Percentiles rank a stretch among this genome's conserved stretches.
Conservation (phyloP, 2,888 invertebrate species). For the Chrysolina oricalcia region DNA sequence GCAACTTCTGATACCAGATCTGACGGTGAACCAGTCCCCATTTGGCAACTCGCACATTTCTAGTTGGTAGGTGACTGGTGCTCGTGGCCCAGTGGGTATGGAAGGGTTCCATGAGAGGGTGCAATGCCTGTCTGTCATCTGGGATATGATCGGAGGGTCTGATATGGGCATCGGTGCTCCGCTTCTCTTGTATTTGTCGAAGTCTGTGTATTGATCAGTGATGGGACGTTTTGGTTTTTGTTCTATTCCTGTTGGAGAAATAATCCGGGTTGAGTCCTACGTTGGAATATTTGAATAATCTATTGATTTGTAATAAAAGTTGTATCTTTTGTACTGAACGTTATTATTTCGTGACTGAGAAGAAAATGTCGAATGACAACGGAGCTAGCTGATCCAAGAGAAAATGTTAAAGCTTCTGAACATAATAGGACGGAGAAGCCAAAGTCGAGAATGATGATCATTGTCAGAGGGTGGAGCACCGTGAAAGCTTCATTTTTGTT, state of each 20-base stretch:
- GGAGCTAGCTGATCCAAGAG: too few relatives aligned
- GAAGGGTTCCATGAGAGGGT: conserved; percentile 96
- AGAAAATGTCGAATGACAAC: too few relatives aligned
- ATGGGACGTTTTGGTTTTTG: conserved; percentile 79
- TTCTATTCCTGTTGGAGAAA: conserved; percentile 72
- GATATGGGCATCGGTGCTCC: conserved; percentile 91
- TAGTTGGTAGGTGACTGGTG: conserved; percentile 94
- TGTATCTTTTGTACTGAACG: too few relatives aligned
- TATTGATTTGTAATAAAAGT: too few relatives aligned
- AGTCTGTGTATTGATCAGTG: conserved; percentile 87
- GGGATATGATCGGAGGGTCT: conserved; percentile 92
- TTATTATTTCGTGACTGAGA: too few relatives aligned
- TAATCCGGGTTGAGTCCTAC: not conserved
- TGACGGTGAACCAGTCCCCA: conserved; percentile 93
- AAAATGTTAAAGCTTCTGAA: too few relatives aligned
- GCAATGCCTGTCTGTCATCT: conserved; percentile 91
- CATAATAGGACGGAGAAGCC: too few relatives aligned
- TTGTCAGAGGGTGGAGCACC: too few relatives aligned
- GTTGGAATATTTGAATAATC: too few relatives aligned
- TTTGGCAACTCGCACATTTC: conserved; percentile 95
- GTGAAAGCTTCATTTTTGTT: too few relatives aligned
- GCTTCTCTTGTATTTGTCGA: conserved; percentile 86
- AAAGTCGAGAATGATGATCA: too few relatives aligned
- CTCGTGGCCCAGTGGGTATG: conserved; percentile 88
- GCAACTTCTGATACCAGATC: conserved; percentile 89